Evolutionary conservation across 2,888 invertebrate species (phyloP), one percentile per base, ranked within the genome.

Genomic region (Heteromurus nitidus): DNA sequence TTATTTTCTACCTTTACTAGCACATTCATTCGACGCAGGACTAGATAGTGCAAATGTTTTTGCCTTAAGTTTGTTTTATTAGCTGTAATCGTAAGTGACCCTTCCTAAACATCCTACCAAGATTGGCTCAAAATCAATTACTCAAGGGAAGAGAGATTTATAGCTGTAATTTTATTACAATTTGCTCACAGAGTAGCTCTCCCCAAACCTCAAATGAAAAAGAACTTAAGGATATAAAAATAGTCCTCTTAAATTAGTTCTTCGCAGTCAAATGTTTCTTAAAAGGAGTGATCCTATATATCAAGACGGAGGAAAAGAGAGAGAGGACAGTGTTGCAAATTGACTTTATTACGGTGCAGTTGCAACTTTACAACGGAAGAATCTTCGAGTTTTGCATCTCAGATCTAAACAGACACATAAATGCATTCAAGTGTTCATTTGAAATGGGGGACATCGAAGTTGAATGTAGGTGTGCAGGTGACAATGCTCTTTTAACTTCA

Each of bases 71-170:
- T n/a, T n/a, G n/a, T 55, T 55, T 55, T 55, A 22, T 55, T 26
- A 55, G 9, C n/a, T 50, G 55, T 26, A 11, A n/a, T n/a, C n/a
- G 26, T 26, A 26, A 13, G 20, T 55, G 55, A 55, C 50, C 28
- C 50, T 50, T 24, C 53, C 16, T 31, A 53, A 20, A 30, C 18
- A 50, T 31, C n/a, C 36, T 53, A 20, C 72, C 72, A 72, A 72
- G 60, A 60, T 58, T 72, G 72, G 72, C 58, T 13, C 44, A 28
- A 50, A 55, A 72, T 72, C 72, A 72, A 72, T 72, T 72, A 72
- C 18, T 24, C 47, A 60, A 22, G 36, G 7, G 24, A 60, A 30
- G 7, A 36, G 7, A 9, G 20, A 24, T 55, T 55, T 28, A 36
- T 55, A 31, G 68, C 16, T 68, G 68, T 47, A 18, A 18, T 65